Evolutionary conservation across 2,888 invertebrate species (phyloP), one percentile per base, ranked within the genome.

Genomic region (Eristalis arbustorum): DNA sequence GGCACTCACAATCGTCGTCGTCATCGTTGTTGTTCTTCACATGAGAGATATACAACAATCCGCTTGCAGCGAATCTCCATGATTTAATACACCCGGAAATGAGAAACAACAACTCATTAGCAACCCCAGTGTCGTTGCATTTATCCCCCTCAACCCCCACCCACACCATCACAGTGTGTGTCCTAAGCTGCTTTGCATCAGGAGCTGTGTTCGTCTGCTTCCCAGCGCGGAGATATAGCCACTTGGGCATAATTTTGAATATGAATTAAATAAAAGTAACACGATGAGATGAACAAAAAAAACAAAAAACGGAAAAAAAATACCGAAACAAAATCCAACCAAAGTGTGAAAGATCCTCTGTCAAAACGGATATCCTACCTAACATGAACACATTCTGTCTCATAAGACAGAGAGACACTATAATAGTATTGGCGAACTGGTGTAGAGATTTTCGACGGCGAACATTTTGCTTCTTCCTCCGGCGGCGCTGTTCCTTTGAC

Each of bases 361-460:
- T 85, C 82, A 85, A 77, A 79, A 71, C 69, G 82, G 84, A 84
- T 80, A 84, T 88, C 88, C 84, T 88, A 88, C 88, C 88, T 88
- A 88, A 80, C 84, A 88, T 88, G 88, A 88, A 88, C 88, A 88
- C 88, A 88, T 84, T 88, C 88, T 84, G 88, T 84, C 88, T 88
- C 88, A 84, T 80, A 76, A 84, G 76, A 84, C 76, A 84, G 88
- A 83, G 88, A 88, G 73, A 84, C 88, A 84, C 83, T 88, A 88
- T 84, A 87, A 87, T 75, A 78, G 78, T 72, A 82, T 75, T 72
- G 78, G 31, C 87, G 87, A 87, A 83, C 71, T 89, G 88, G 88
- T 89, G 89, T 89, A 89, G 88, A 88, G 89, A 88, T 88, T 89
- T 88, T 88, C 79, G 82, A 88, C 69, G 80, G 88, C 73, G 75